Percentiles rank a stretch among this genome's conserved stretches.
These are phyloP conservation scores for Callorhinus ursinus DNA, from an alignment of 2,113 vertebrate genomes.

Conservation along the genomic window DNA sequence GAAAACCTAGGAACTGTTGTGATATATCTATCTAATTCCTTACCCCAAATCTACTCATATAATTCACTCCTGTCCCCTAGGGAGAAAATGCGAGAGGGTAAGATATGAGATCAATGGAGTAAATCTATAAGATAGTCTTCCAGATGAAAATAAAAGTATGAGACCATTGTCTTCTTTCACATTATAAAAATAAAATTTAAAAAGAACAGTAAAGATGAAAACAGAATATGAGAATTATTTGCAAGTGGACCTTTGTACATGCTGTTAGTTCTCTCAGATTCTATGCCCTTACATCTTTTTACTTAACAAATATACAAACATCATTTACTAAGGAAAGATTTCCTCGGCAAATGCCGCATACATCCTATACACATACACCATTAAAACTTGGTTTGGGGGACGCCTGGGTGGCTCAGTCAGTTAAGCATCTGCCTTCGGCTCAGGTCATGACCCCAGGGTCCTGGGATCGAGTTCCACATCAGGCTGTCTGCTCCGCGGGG, in stretches of 20 bases:
- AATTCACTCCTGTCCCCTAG: background rate
- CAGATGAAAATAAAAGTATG: background rate
- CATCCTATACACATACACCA: background rate
- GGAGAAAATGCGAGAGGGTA: background rate
- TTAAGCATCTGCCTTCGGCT: too few relatives aligned
- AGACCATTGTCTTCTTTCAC: background rate
- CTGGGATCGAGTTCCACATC: too few relatives aligned
- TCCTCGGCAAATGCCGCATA: background rate
- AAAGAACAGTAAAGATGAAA: background rate
- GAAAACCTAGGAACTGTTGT: too few relatives aligned
- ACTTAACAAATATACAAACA: background rate
- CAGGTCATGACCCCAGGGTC: too few relatives aligned
- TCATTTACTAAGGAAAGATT: background rate
- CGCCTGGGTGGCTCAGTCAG: too few relatives aligned
- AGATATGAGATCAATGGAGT: background rate
- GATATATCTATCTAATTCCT: background rate
- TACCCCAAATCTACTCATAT: background rate
- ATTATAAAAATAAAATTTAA: background rate
- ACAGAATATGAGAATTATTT: background rate
- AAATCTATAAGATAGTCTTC: background rate
- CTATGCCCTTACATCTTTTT: background rate
- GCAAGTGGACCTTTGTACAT: background rate
- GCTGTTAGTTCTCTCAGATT: background rate
- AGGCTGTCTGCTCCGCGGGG: too few relatives aligned
- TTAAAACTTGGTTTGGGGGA: background rate